Conservation (phyloP, 92 coral and sea anemone species). For the Zoanthus sociatus region DNA sequence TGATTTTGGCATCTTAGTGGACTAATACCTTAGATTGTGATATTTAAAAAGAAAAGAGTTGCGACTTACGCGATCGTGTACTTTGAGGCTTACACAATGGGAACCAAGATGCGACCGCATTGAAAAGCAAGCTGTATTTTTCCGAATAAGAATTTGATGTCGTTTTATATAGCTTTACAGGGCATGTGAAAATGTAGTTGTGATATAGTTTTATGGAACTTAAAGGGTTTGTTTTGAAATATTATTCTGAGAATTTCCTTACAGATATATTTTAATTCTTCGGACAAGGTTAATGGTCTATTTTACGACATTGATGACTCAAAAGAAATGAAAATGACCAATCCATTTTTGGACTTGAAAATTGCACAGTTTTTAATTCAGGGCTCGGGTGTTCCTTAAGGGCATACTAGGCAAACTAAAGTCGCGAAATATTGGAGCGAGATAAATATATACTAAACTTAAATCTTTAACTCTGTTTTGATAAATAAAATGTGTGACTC, state of each 20-base stretch:
- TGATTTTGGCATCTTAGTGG: background rate
- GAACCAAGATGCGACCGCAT: background rate
- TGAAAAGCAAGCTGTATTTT: background rate
- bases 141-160: background rate
- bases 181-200: background rate
- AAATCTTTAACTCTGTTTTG: too few relatives aligned
- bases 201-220: background rate
- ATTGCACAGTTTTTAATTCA: too few relatives aligned
- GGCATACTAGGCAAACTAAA: too few relatives aligned
- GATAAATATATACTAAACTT: too few relatives aligned
- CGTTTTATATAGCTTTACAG: background rate
- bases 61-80: background rate
- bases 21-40: background rate
- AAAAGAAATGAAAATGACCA: too few relatives aligned
- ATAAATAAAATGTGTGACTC: too few relatives aligned
- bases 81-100: background rate
- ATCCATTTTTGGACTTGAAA: too few relatives aligned
- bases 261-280: background rate
- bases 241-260: background rate
- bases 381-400: too few relatives aligned
- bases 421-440: too few relatives aligned
- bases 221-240: background rate
- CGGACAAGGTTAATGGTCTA: background rate
- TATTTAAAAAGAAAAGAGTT: background rate
- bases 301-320: background rate